phyloP scores from a whole-genome alignment of 2,888 invertebrate species.

The Ellobium chinense region DNA sequence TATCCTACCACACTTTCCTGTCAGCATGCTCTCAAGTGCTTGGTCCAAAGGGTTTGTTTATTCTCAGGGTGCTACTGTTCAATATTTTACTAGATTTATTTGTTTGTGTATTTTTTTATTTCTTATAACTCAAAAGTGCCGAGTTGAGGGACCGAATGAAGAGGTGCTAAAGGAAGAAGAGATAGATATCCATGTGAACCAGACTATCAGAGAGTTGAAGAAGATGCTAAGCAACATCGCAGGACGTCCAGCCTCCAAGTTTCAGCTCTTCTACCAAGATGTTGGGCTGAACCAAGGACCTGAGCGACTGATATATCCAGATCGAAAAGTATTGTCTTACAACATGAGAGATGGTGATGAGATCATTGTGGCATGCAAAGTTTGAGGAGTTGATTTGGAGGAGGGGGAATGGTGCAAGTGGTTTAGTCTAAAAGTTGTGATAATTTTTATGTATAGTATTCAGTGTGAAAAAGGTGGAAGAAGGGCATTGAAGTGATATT shows the following conservation, averaged over 20 bases:
- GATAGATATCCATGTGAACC: constrained; percentile 84
- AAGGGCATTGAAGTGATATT: too few relatives aligned
- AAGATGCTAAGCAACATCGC: constrained; percentile 78
- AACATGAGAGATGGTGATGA: constrained; percentile 74
- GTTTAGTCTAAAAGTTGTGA: too few relatives aligned
- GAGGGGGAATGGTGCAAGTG: neutral
- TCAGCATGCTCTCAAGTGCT: too few relatives aligned
- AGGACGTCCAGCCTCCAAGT: constrained; percentile 89
- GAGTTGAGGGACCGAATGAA: constrained; percentile 84
- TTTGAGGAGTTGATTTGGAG: neutral
- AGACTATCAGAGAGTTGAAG: constrained; percentile 85
- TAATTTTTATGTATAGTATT: too few relatives aligned
- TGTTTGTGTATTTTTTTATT: too few relatives aligned
- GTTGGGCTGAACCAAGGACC: constrained; percentile 83
- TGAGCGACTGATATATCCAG: constrained; percentile 93
- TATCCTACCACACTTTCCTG: too few relatives aligned
- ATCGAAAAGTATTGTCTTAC: constrained; percentile 92
- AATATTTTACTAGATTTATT: too few relatives aligned
- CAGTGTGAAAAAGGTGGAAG: too few relatives aligned
- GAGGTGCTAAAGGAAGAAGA: constrained; percentile 81
- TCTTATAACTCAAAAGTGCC: neutral
- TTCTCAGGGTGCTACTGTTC: too few relatives aligned
- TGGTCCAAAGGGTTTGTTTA: too few relatives aligned
- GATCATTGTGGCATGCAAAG: constrained; percentile 35
- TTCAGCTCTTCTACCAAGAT: constrained; percentile 90